phyloP scores from a whole-genome alignment of 1,140 invertebrate genomes.

The Sinella curviseta region DNA sequence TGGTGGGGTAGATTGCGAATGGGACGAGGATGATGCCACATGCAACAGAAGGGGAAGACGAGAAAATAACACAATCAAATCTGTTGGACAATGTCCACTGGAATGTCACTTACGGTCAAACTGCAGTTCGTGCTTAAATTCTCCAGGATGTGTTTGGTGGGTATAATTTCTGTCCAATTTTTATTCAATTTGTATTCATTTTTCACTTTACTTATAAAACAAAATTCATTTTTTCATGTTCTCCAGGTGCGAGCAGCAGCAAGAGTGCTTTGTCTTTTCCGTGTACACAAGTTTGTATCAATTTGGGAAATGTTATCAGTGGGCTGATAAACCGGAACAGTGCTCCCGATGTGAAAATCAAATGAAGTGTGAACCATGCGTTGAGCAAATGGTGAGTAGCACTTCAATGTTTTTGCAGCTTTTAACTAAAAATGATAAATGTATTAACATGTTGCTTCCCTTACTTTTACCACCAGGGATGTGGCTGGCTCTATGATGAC shows the following conservation, averaged over 20 bases:
- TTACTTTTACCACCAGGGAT: constrained; percentile 65
- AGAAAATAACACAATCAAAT: constrained; percentile 57
- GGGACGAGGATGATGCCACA: constrained; percentile 79
- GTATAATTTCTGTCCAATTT: no score
- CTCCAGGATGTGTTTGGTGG: constrained; percentile 90
- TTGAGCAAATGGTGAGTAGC: constrained; percentile 30
- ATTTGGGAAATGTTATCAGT: constrained; percentile 86
- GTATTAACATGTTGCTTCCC: background rate
- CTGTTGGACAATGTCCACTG: constrained; percentile 65
- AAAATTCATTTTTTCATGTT: no score
- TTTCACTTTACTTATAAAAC: no score
- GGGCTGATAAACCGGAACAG: constrained; percentile 75
- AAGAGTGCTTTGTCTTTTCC: constrained; percentile 88
- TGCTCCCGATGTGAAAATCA: constrained; percentile 43
- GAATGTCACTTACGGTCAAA: constrained; percentile 72
- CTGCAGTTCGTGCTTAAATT: constrained; percentile 79
- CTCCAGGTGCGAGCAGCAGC: background rate
- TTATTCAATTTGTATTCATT: constrained; percentile 2
- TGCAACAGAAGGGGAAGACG: constrained; percentile 76
- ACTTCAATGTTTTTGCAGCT: background rate
- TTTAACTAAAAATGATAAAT: background rate
- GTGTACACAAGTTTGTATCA: constrained; percentile 92
- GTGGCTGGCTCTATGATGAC: constrained; percentile 90
- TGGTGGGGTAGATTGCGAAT: constrained; percentile 72
- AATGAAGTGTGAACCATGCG: constrained; percentile 39